A percentile compares a stretch with the other conserved stretches of the same genome.
Evolutionary conservation across 35 echinoderm and acorn worm genomes (phyloP).

Genomic region (Lytechinus pictus): DNA sequence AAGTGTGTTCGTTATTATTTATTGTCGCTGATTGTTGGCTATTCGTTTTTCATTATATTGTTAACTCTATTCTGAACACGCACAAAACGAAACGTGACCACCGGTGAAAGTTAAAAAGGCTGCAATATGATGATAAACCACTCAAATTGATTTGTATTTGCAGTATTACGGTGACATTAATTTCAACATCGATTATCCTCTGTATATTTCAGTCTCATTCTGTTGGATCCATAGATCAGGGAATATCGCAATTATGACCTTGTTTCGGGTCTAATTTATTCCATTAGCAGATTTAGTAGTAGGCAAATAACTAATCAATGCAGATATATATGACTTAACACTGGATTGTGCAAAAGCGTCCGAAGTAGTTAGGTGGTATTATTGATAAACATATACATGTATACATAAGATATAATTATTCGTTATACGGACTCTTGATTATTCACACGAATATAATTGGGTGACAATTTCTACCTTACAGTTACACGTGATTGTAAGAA

Average conservation of each 20-base stretch:
- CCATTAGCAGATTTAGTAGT: neutral
- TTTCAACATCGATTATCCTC: neutral
- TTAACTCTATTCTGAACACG: neutral
- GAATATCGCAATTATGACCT: neutral
- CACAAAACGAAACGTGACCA: neutral
- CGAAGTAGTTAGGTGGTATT: too few species aligned
- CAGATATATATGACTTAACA: too few species aligned
- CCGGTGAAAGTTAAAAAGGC: neutral
- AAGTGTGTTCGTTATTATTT: neutral
- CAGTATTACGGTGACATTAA: neutral
- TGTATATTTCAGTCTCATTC: neutral
- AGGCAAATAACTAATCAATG: too few species aligned
- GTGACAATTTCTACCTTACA: too few species aligned
- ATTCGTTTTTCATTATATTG: neutral
- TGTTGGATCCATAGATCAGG: neutral
- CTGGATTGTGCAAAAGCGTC: too few species aligned
- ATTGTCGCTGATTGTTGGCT: neutral
- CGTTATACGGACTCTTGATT: too few species aligned
- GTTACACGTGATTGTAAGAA: too few species aligned
- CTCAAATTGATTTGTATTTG: neutral
- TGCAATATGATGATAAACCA: neutral
- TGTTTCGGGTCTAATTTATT: neutral
- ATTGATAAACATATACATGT: too few species aligned
- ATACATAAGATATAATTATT: too few species aligned
- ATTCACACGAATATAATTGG: too few species aligned